Evolutionary conservation across 1,140 invertebrate genomes (phyloP).

Genomic region (Drosophila baimaii): DNA sequence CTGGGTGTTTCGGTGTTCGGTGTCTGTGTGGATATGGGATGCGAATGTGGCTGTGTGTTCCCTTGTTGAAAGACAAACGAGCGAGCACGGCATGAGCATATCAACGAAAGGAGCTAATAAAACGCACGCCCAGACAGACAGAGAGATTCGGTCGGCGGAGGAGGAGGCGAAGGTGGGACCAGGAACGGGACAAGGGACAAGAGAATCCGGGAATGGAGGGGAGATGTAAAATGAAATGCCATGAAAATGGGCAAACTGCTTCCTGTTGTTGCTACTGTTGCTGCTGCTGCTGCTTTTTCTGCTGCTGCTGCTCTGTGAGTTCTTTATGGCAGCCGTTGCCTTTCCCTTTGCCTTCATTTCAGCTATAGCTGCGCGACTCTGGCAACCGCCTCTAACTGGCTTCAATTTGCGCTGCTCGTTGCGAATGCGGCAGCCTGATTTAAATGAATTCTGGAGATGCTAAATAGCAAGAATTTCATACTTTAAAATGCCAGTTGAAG

Average conservation of each 20-base stretch:
- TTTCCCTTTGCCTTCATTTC: slow-evolving; percentile 21
- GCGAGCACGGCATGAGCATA: slow-evolving; percentile 79
- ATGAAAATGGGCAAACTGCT: slow-evolving; percentile 82
- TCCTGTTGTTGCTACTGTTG: slow-evolving; percentile 68
- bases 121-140: slow-evolving; percentile 68
- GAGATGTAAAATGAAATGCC: slow-evolving; percentile 74
- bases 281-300: slow-evolving; percentile 17
- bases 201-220: slow-evolving; percentile 5
- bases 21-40: slow-evolving; percentile 27
- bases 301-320: slow-evolving; percentile 17
- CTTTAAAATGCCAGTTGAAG: slow-evolving; percentile 69
- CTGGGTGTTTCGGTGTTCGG: slow-evolving; percentile 24
- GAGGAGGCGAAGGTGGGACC: slow-evolving; percentile 2
- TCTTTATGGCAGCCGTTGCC: slow-evolving; percentile 47
- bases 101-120: slow-evolving; percentile 82
- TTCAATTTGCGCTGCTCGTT: slow-evolving; percentile 38
- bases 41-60: slow-evolving; percentile 37
- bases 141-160: slow-evolving; percentile 5
- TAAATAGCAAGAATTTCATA: slow-evolving; percentile 77
- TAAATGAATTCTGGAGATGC: slow-evolving; percentile 72
- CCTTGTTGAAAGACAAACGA: slow-evolving; percentile 76
- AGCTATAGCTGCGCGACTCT: slow-evolving; percentile 19
- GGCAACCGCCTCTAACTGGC: slow-evolving; percentile 47
- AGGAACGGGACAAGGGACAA: slow-evolving; percentile 1
- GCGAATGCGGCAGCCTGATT: slow-evolving; percentile 43